These are phyloP conservation scores for Capreolus pygargus DNA, from an alignment of 2,113 vertebrate species.

Conservation along the genomic window DNA sequence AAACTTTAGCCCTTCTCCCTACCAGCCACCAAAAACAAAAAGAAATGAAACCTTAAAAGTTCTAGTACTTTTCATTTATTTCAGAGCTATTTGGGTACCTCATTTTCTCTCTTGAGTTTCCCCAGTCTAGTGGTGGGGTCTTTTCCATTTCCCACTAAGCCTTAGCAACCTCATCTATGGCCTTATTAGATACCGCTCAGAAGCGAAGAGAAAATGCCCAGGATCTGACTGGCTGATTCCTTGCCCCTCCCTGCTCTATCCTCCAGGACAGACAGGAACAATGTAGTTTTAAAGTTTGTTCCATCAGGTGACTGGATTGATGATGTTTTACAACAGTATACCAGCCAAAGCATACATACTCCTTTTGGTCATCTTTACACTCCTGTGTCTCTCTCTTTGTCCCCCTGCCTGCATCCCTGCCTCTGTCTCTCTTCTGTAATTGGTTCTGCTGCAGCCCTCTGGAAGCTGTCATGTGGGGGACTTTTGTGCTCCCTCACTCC, in stretches of 20 bases:
- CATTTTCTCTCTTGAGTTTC: constrained; percentile 45
- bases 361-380: background rate
- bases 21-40: constrained; percentile 16
- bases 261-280: constrained; percentile 21
- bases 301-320: constrained; percentile 14
- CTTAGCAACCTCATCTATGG: constrained; percentile 47
- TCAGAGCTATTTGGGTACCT: constrained; percentile 51
- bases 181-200: constrained; percentile 45
- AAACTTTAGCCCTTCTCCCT: constrained; percentile 39
- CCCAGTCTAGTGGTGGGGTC: background rate
- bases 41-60: constrained; percentile 18
- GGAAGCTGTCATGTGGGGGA: background rate
- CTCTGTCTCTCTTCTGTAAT: background rate
- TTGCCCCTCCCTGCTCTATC: background rate
- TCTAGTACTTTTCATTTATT: constrained; percentile 36
- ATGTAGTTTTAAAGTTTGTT: background rate
- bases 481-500: background rate
- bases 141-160: background rate
- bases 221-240: background rate
- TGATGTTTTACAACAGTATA: constrained; percentile 29
- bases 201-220: background rate
- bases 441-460: background rate
- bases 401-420: background rate
- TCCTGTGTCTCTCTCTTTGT: background rate
- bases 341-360: constrained; percentile 5